These are phyloP conservation scores for Bombus confusus DNA, from an alignment of 1,140 invertebrate species.

Conservation along the genomic window DNA sequence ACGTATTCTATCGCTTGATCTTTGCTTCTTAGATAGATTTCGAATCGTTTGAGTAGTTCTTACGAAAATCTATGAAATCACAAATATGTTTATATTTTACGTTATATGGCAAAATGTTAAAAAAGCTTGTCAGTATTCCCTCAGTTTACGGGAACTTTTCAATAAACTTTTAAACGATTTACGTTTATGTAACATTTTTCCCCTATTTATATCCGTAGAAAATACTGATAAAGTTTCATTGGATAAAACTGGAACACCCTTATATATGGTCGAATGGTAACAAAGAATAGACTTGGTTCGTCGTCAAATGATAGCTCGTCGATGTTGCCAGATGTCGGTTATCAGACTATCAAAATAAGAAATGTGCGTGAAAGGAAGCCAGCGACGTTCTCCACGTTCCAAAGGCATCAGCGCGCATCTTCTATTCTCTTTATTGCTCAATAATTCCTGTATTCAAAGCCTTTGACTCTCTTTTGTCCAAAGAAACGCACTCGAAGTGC, in stretches of 20 bases:
- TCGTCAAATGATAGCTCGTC: not conserved
- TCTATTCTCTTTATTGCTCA: slow-evolving; percentile 20
- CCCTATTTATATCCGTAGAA: no score
- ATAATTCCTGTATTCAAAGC: slow-evolving; percentile 19
- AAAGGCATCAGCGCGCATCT: not conserved
- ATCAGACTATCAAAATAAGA: slow-evolving; percentile 4
- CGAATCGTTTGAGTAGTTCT: not conserved
- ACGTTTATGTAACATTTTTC: no score
- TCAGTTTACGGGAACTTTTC: no score
- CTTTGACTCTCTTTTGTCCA: no score
- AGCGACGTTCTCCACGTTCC: not conserved
- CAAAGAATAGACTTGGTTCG: not conserved
- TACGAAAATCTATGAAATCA: not conserved
- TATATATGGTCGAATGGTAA: not conserved
- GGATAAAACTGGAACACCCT: not conserved
- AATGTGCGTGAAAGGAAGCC: not conserved
- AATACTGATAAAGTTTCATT: not conserved
- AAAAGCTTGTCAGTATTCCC: no score
- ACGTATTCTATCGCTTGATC: not conserved
- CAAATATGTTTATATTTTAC: no score
- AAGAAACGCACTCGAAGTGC: not conserved
- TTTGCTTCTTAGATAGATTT: not conserved
- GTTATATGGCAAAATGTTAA: no score
- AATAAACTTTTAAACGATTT: no score
- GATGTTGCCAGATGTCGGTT: not conserved